phyloP scores from a whole-genome alignment of 2,113 vertebrate genomes.

The Gnathonemus echidnorhynchus region DNA sequence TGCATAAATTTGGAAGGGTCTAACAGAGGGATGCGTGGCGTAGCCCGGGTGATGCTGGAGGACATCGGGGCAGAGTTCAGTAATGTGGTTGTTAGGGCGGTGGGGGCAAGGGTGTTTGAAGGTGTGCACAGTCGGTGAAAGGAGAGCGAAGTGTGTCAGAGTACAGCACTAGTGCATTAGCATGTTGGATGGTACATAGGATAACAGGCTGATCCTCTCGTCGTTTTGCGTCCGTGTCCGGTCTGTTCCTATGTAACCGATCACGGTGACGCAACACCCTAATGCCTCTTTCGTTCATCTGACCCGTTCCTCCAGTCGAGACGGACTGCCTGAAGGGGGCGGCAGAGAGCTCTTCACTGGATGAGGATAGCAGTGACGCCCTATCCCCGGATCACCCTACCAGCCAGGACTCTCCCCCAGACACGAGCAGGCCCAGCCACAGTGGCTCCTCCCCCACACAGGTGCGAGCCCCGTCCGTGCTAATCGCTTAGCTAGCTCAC shows the following conservation, averaged over 20 bases:
- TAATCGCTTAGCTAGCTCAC: not conserved
- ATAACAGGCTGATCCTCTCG: not conserved
- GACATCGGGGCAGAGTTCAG: not conserved
- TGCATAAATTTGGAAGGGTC: not conserved
- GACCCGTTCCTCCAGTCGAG: not conserved
- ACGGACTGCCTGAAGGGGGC: constrained; percentile 66
- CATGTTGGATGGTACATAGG: not conserved
- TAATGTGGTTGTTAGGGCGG: not conserved
- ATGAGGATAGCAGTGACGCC: constrained; percentile 86
- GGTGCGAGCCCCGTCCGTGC: constrained; percentile 25
- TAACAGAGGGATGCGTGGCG: not conserved
- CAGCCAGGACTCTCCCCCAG: constrained; percentile 62
- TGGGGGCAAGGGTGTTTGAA: not conserved
- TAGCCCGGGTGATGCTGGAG: not conserved
- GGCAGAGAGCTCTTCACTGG: constrained; percentile 76
- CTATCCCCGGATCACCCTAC: constrained; percentile 71
- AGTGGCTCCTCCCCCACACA: constrained; percentile 38
- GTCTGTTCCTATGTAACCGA: not conserved
- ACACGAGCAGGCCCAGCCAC: constrained; percentile 21
- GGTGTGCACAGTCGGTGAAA: not conserved
- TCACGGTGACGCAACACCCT: not conserved
- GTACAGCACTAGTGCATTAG: not conserved
- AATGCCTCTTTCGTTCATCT: not conserved
- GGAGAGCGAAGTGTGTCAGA: not conserved
- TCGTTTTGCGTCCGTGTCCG: not conserved